phyloP scores from a whole-genome alignment of 1,140 invertebrate genomes.

The Daktulosphaira vitifoliae region DNA sequence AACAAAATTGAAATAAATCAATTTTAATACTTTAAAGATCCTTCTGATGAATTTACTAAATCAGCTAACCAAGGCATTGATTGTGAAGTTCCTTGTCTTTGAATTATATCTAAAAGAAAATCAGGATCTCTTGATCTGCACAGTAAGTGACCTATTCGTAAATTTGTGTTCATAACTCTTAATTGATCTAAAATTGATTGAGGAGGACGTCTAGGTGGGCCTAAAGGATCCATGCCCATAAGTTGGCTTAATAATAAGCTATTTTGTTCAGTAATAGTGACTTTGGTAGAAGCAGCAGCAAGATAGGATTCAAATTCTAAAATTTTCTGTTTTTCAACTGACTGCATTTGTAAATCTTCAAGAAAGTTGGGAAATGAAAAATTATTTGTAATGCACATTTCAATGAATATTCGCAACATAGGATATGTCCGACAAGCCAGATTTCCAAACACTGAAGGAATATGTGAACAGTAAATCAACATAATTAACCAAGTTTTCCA shows the following conservation, averaged over 20 bases:
- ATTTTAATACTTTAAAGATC: constrained; percentile 56
- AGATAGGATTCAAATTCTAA: constrained; percentile 88
- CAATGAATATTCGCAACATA: constrained; percentile 83
- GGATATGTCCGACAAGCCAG: constrained; percentile 84
- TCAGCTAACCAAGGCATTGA: constrained; percentile 96
- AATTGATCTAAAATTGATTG: constrained; percentile 67
- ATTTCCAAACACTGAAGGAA: constrained; percentile 77
- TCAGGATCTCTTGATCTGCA: constrained; percentile 84
- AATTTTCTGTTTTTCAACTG: constrained; percentile 71
- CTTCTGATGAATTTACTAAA: constrained; percentile 83
- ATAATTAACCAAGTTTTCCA: constrained; percentile 93
- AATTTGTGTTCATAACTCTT: constrained; percentile 63
- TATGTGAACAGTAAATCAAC: constrained; percentile 77
- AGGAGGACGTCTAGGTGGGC: constrained; percentile 70
- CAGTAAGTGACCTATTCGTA: constrained; percentile 80
- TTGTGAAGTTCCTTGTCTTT: constrained; percentile 71
- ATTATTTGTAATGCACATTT: constrained; percentile 93
- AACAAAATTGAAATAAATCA: constrained; percentile 36
- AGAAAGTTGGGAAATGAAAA: constrained; percentile 66
- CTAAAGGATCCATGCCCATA: constrained; percentile 74
- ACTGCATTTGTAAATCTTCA: constrained; percentile 59
- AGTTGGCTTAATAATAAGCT: constrained; percentile 75
- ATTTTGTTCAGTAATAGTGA: constrained; percentile 79
- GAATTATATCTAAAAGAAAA: constrained; percentile 86
- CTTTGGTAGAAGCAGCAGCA: constrained; percentile 73